Evolutionary conservation across 2,888 invertebrate species (phyloP), one percentile per base, ranked within the genome.

Genomic region (Drosophila lacicola): DNA sequence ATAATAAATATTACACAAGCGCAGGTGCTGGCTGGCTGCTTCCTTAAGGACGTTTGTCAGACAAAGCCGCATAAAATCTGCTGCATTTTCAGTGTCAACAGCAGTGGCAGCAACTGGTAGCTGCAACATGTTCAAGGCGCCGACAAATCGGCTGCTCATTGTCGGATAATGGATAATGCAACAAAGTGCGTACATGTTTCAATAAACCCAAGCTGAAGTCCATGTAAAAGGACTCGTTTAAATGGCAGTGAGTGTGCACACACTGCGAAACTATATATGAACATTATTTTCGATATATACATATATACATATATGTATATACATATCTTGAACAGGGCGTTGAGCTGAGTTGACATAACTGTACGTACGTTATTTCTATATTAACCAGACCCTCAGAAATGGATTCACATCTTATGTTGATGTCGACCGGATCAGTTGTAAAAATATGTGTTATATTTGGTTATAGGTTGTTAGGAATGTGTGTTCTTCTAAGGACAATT

Each of bases 1-100:
- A 70, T 73, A 89, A 86, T 86, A 86, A 89, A 89, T 86, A 84
- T 89, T 84, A 70, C 68, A 87, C 75, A 84, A 87, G 80, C 82
- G 37, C 88, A 84, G 85, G 88, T 89, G 88, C 72, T 55, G 65
- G 46, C 46, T 47, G 70, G 41, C 53, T 67, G 46, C 36, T 49
- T 55, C 57, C 29, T 68, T 73, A 58, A 73, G 60, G 63, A 57
- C 63, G 54, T 68, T 73, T 60, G 25, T 54, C 76, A 55, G 50
- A 61, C 68, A 70, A 68, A 62, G 71, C 53, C 49, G 58, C 69
- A 73, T 68, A 73, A 83, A 53, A 51, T 56, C 53, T 47, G 45
- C 47, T 55, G 61, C 41, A 74, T 50, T 69, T 85, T 76, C 67
- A 82, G 88, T 76, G 64, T 73, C 82, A 73, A 53, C 68, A 47